Evolutionary conservation across 2,113 vertebrate genomes (phyloP).

Genomic region (Percina caprodes): DNA sequence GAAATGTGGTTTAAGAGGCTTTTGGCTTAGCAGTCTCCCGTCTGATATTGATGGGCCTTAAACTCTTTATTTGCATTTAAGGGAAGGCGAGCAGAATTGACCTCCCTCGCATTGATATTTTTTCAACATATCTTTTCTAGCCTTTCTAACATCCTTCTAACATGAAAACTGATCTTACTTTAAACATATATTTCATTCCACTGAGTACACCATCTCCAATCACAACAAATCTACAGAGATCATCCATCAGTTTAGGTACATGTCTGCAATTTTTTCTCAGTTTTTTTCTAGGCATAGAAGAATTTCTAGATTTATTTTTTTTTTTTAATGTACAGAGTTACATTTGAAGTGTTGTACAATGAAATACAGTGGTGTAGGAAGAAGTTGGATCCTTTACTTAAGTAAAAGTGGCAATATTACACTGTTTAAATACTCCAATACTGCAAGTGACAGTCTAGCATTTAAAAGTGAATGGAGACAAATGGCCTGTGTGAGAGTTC

Average conservation of each 20-base stretch:
- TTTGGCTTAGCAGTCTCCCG: slow-evolving; percentile 41
- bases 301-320: slow-evolving; percentile 1
- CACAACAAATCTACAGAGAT: background rate
- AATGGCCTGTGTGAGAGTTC: background rate
- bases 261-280: background rate
- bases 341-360: background rate
- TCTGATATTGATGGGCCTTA: slow-evolving; percentile 26
- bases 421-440: too few relatives aligned
- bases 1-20: slow-evolving; percentile 49
- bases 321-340: background rate
- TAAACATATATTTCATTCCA: background rate
- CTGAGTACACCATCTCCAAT: background rate
- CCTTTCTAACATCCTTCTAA: background rate
- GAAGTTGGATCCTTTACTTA: background rate
- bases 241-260: slow-evolving; percentile 8
- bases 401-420: background rate
- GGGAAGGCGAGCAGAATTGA: background rate
- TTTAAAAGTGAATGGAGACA: background rate
- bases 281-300: background rate
- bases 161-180: background rate
- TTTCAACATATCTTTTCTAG: background rate
- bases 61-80: slow-evolving; percentile 24
- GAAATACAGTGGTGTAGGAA: background rate
- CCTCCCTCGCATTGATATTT: slow-evolving; percentile 10
- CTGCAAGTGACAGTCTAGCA: too few relatives aligned